Evolutionary conservation across 2,113 vertebrate genomes (phyloP).

Genomic region (Embiotoca jacksoni): DNA sequence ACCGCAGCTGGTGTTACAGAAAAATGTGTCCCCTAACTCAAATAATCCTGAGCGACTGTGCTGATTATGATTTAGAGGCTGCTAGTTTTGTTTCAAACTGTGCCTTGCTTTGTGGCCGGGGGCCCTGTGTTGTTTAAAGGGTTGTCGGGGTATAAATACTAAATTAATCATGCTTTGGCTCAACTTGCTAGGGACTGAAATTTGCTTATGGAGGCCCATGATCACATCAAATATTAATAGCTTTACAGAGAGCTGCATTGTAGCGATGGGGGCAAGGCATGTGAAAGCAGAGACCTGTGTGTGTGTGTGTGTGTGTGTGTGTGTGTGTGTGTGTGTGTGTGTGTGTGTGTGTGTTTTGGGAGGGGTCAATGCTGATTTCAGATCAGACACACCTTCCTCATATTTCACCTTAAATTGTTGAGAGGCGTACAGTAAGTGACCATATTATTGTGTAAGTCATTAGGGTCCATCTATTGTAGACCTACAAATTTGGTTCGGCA

Average conservation of each 20-base stretch:
- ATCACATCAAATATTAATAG: conserved; percentile 96
- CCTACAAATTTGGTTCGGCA: conserved; percentile 38
- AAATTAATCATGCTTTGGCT: conserved; percentile 98
- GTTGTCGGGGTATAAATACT: conserved; percentile 86
- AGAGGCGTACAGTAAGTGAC: conserved; percentile 14
- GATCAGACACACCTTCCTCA: conserved; percentile 43
- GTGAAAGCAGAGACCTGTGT: conserved; percentile 67
- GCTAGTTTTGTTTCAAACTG: conserved; percentile 81
- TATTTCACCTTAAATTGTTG: conserved; percentile 23
- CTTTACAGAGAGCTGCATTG: conserved; percentile 87
- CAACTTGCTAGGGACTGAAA: conserved; percentile 90
- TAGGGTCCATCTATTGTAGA: conserved; percentile 15
- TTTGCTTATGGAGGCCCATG: conserved; percentile 95
- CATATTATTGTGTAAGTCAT: background rate
- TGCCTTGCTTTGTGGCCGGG: conserved; percentile 76
- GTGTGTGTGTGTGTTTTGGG: background rate
- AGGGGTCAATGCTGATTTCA: conserved; percentile 70
- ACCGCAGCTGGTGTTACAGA: conserved; percentile 38
- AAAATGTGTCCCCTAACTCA: conserved; percentile 70
- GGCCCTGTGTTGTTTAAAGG: conserved; percentile 82
- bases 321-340: too few species aligned
- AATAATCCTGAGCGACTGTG: conserved; percentile 73
- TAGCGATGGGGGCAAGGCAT: conserved; percentile 85
- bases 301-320: background rate
- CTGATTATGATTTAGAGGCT: conserved; percentile 83